Evolutionary conservation across 2,888 invertebrate genomes (phyloP), one percentile per base, ranked within the genome.

Genomic region (Epirrita christyi): DNA sequence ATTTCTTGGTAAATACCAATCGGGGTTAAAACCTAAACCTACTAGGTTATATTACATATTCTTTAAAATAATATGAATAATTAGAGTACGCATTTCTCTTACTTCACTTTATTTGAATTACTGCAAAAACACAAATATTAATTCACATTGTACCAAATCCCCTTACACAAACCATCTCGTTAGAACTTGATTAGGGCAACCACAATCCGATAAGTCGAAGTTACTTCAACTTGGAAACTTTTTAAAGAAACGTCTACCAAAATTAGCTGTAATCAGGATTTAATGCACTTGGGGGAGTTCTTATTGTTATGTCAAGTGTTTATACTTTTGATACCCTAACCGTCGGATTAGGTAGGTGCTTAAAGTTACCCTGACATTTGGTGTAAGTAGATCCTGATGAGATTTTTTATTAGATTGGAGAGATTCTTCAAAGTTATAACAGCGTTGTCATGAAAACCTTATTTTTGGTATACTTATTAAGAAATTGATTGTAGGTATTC

Each of bases 131-230:
- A 32, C 6, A 32, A 32, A 4, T 21, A 4, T 21, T 21, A 4
- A 4, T 21, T 7, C 0, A 11, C n/a, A 58, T 28, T 58, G 15
- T 45, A 49, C 36, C n/a, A 59, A 54, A 69, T 15, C 46, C 59
- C 71, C 45, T 69, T 61, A 57, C 53, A 49, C 41, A 62, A 68
- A 72, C 71, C 71, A 75, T 72, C 79, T 85, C 80, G 80, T 86
- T 83, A 83, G 76, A 80, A 80, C 71, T 81, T 83, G 83, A 85
- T 85, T 84, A 82, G 77, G 77, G 74, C 70, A 70, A 64, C 78
- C 79, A 78, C 81, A 83, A 76, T 77, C 73, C 74, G 77, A 83
- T 78, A 72, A 76, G 72, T 61, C 59, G 59, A 61, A 65, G 63
- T 60, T 14, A 37, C 78, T 75, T 75, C 73, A 73, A 67, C 67